A percentile compares a stretch with the other conserved stretches of the same genome.
Evolutionary conservation across 2,888 invertebrate genomes (phyloP).

Genomic region (Philereme transversata): DNA sequence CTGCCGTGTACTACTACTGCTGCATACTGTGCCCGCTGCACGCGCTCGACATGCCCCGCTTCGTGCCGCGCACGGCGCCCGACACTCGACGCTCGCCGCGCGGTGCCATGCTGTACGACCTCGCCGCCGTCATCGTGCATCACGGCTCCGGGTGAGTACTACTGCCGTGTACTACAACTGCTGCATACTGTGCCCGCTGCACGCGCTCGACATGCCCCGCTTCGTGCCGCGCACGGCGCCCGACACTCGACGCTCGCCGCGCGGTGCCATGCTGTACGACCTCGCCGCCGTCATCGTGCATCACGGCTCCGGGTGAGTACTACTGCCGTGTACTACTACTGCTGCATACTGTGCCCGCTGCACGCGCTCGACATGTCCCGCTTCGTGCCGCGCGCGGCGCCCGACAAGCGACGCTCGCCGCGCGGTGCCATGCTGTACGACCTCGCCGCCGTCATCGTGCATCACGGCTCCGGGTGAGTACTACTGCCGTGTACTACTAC

Average conservation of each 20-base stretch:
- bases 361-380: slow-evolving; percentile 90
- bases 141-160: slow-evolving; percentile 89
- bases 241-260: slow-evolving; percentile 85
- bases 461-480: slow-evolving; percentile 90
- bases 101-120: slow-evolving; percentile 88
- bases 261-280: slow-evolving; percentile 88
- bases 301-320: slow-evolving; percentile 89
- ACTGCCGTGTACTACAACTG: no score
- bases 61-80: slow-evolving; percentile 86
- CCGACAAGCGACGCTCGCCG: slow-evolving; percentile 86
- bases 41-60: slow-evolving; percentile 90
- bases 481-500: no score
- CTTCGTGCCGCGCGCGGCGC: slow-evolving; percentile 87
- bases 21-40: slow-evolving; percentile 89
- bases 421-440: slow-evolving; percentile 88
- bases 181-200: slow-evolving; percentile 89
- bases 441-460: slow-evolving; percentile 91
- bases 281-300: slow-evolving; percentile 92
- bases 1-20: no score
- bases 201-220: slow-evolving; percentile 90
- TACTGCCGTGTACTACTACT: no score
- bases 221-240: slow-evolving; percentile 88
- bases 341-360: slow-evolving; percentile 89
- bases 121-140: slow-evolving; percentile 92
- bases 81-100: slow-evolving; percentile 86